Conservation (phyloP, 1,140 invertebrate species). For the Apis dorsata region DNA sequence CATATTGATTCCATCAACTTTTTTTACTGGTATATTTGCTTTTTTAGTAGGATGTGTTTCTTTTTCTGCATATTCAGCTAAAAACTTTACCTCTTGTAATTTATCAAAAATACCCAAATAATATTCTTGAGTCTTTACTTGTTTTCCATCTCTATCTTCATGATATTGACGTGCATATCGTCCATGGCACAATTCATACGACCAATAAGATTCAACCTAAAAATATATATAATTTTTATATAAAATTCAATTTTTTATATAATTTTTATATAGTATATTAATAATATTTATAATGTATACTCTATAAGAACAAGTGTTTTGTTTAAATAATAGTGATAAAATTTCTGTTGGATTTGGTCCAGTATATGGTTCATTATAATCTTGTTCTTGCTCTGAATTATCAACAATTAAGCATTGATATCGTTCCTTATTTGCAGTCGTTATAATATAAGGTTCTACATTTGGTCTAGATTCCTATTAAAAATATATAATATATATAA, state of each 20-base stretch:
- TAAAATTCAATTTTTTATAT: background rate
- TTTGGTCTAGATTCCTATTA: constrained; percentile 79
- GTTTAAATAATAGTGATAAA: constrained; percentile 87
- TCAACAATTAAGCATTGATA: constrained; percentile 89
- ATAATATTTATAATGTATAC: constrained; percentile 73
- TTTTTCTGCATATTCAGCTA: constrained; percentile 81
- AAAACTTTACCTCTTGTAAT: constrained; percentile 77
- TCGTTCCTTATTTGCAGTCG: constrained; percentile 84
- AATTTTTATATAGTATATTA: background rate
- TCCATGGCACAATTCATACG: constrained; percentile 98
- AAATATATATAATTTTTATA: constrained; percentile 45
- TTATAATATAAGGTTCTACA: constrained; percentile 81
- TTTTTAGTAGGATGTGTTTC: constrained; percentile 78
- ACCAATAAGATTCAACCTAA: constrained; percentile 96
- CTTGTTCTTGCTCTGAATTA: constrained; percentile 81
- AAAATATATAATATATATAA: constrained; percentile 33
- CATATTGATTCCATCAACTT: constrained; percentile 92
- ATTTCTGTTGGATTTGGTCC: constrained; percentile 89
- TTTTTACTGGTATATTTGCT: constrained; percentile 82
- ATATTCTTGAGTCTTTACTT: constrained; percentile 90
- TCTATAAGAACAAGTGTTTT: constrained; percentile 90
- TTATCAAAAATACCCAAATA: constrained; percentile 88
- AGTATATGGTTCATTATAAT: constrained; percentile 82
- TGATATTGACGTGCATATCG: constrained; percentile 95
- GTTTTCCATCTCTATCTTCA: constrained; percentile 94